phyloP scores from a whole-genome alignment of 2,888 invertebrate genomes.

The Lithophane leautieri region DNA sequence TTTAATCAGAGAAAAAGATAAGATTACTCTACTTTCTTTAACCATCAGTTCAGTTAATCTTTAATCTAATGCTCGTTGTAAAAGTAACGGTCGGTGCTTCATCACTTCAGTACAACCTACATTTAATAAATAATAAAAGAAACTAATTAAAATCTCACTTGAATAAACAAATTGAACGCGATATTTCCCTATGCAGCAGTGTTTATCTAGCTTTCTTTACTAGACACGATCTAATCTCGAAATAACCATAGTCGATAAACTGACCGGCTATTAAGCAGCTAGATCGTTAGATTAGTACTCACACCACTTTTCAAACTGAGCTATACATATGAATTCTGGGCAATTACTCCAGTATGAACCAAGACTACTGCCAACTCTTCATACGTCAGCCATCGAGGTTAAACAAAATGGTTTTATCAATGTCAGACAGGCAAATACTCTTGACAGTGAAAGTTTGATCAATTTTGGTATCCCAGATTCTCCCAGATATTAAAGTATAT shows the following conservation, averaged over 20 bases:
- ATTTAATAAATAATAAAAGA: constrained; percentile 38
- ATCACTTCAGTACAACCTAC: constrained; percentile 17
- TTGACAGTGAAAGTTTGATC: constrained; percentile 71
- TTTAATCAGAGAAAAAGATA: constrained; percentile 49
- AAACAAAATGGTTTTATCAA: constrained; percentile 51
- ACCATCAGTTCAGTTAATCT: constrained; percentile 40
- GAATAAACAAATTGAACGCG: constrained; percentile 45
- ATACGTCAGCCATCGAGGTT: constrained; percentile 30
- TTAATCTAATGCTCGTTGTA: constrained; percentile 25
- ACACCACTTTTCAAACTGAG: constrained; percentile 57
- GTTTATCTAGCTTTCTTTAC: constrained; percentile 67
- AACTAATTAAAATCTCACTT: constrained; percentile 41
- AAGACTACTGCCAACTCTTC: constrained; percentile 34
- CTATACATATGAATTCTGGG: constrained; percentile 55
- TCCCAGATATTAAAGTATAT: constrained; percentile 42
- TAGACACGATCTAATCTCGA: constrained; percentile 70
- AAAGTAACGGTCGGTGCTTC: constrained; percentile 32
- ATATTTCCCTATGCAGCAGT: constrained; percentile 47
- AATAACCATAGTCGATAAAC: constrained; percentile 65
- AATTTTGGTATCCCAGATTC: constrained; percentile 60
- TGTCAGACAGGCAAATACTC: constrained; percentile 58
- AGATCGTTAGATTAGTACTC: constrained; percentile 67
- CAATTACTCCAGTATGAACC: constrained; percentile 32
- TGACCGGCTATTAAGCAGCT: constrained; percentile 67
- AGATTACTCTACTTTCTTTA: constrained; percentile 32